A percentile compares a stretch with the other conserved stretches of the same genome.
Conservation (phyloP, 2,113 vertebrate species). For the Mesitornis unicolor region DNA sequence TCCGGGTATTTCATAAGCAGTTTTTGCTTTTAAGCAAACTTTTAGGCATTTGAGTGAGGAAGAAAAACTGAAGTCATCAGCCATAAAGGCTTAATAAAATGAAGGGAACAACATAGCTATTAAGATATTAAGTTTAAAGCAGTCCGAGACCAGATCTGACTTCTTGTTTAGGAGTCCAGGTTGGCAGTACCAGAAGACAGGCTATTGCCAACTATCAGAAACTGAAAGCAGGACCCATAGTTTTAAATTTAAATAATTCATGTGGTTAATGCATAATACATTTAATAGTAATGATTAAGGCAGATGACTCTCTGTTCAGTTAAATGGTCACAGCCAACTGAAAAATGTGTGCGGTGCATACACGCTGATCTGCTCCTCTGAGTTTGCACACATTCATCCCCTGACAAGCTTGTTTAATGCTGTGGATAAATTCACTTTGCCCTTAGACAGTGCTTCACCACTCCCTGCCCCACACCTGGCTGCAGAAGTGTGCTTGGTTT, state of each 20-base stretch:
- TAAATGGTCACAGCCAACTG: slow-evolving; percentile 23
- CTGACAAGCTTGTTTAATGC: background rate
- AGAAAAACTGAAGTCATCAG: background rate
- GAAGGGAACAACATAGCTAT: background rate
- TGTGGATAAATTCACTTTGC: background rate
- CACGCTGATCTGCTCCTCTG: background rate
- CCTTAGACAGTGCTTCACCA: background rate
- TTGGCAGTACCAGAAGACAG: background rate
- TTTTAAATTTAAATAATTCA: slow-evolving; percentile 42
- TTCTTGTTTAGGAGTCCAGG: background rate
- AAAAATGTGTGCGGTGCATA: background rate
- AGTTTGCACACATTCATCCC: background rate
- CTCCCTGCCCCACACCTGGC: background rate
- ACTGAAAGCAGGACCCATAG: background rate
- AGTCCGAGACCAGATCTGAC: background rate
- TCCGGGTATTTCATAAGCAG: background rate
- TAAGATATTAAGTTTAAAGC: background rate
- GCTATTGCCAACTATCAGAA: background rate
- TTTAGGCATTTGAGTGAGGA: background rate
- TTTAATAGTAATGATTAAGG: slow-evolving; percentile 64
- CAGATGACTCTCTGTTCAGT: slow-evolving; percentile 42
- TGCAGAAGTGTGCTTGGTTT: background rate
- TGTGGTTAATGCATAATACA: slow-evolving; percentile 58
- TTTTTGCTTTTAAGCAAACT: background rate
- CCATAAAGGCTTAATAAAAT: background rate